Base-by-base conservation (phyloP, 2,113 vertebrate species). In the Meleagris gallopavo region DNA sequence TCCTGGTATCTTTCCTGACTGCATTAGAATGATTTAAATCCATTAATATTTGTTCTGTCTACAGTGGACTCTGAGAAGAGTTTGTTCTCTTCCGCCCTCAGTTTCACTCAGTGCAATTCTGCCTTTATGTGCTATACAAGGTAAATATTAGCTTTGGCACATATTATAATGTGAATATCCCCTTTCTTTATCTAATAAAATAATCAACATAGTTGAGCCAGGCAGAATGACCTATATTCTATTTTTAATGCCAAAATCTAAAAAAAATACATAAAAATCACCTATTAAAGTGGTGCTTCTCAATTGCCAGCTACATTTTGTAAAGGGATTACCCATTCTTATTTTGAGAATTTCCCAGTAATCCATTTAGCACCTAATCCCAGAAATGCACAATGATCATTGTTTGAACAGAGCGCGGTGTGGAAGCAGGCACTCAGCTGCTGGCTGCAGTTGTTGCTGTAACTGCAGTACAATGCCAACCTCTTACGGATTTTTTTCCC, bases 71-170 rank as follows among this genome's bases (percentile, higher is more conserved):
- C n/a, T 50, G n/a, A 66, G 88, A 94, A 88, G 16, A 86, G 32
- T 83, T 94, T 86, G 41, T 88, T 89, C 64, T 85, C 61, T 79
- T 78, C 52, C 11, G 84, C 41, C 83, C 87, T 60, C 38, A 41
- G 20, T 83, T 91, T 90, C 76, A 93, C 25, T 74, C 83, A 64
- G 66, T 88, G 80, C 50, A 20, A 89, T 83, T 55, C 41, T 83
- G 43, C 58, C 50, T 80, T 27, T 91, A 0, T 71, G 30, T 80
- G 73, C 75, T 77, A 87, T 89, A 64, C 87, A 95, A 36, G 83
- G 94, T 83, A 93, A 96, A 96, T 94, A 95, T 88, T 97, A 89
- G 60, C 84, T 89, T 93, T 87, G 88, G 78, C 52, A 43, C 38
- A 11, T 77, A 67, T 14, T 45, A 57, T 18, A 80, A 80, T 87